phyloP scores from a whole-genome alignment of 2,113 vertebrate species.

The Carollia perspicillata region DNA sequence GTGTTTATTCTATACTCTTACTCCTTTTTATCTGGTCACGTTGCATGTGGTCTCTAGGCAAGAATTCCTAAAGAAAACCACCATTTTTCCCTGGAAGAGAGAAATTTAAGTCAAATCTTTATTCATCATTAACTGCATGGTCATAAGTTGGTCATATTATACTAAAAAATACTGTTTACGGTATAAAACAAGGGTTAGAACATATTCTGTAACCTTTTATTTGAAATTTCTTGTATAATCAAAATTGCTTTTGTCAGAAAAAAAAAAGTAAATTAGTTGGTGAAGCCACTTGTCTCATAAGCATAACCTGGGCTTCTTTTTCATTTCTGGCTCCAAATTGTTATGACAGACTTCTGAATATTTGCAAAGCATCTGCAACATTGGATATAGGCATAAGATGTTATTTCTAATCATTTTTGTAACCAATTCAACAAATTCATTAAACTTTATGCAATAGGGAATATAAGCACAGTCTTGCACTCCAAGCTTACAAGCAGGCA shows the following conservation, averaged over 20 bases:
- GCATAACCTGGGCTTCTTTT: background rate
- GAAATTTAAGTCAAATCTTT: background rate
- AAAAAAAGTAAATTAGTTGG: background rate
- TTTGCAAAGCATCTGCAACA: background rate
- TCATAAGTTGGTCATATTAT: background rate
- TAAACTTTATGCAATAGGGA: background rate
- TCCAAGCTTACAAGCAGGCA: background rate
- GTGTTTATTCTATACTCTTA: background rate
- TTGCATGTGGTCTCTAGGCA: background rate
- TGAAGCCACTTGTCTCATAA: background rate
- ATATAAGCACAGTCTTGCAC: background rate
- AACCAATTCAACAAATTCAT: background rate
- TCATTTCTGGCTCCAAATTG: background rate
- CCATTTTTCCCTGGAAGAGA: background rate
- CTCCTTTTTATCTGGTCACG: background rate
- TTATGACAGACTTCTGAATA: background rate
- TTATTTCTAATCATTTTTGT: background rate
- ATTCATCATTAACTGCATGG: background rate
- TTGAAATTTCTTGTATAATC: background rate
- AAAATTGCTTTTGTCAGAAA: background rate
- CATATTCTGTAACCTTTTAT: background rate
- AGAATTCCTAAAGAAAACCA: background rate
- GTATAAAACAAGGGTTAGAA: background rate
- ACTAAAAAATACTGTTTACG: background rate
- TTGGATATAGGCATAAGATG: background rate